Conservation (phyloP, 2,797 vertebrate species). For the Micrastur ruficollis region DNA sequence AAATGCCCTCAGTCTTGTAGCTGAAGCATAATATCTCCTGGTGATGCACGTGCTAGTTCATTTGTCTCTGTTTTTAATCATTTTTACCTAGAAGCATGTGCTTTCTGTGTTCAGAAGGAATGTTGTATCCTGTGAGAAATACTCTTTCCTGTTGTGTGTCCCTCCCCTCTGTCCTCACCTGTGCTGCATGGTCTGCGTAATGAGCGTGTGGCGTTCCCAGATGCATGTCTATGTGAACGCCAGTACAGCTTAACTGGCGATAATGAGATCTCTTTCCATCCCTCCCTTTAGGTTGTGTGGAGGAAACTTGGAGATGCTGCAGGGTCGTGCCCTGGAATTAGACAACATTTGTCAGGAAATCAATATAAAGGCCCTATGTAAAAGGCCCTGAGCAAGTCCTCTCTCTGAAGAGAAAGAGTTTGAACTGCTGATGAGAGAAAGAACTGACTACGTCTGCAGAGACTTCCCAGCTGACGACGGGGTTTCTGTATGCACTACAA, state of each 20-base stretch:
- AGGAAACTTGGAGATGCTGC: slow-evolving; percentile 87
- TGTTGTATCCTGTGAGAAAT: neutral
- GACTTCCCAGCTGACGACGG: slow-evolving; percentile 5
- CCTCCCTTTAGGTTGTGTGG: slow-evolving; percentile 80
- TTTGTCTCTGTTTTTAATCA: neutral
- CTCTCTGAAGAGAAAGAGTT: neutral
- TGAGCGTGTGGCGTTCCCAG: neutral
- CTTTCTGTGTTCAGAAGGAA: slow-evolving; percentile 37
- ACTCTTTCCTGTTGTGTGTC: neutral
- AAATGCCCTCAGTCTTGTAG: neutral
- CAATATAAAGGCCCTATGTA: slow-evolving; percentile 83
- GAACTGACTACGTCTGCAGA: neutral
- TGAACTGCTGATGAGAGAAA: slow-evolving; percentile 13
- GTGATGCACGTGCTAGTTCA: slow-evolving; percentile 3
- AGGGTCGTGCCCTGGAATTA: slow-evolving; percentile 85
- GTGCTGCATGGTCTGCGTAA: slow-evolving; percentile 26
- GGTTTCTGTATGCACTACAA: slow-evolving; percentile 22
- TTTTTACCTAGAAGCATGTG: slow-evolving; percentile 29
- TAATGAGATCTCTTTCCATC: slow-evolving; percentile 35
- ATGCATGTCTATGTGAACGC: neutral
- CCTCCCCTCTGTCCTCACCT: neutral
- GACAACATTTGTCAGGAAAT: slow-evolving; percentile 80
- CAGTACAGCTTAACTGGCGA: neutral
- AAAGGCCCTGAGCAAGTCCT: slow-evolving; percentile 11
- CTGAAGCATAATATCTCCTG: neutral